Conservation (phyloP, 2,113 vertebrate species). For the Tursiops truncatus region DNA sequence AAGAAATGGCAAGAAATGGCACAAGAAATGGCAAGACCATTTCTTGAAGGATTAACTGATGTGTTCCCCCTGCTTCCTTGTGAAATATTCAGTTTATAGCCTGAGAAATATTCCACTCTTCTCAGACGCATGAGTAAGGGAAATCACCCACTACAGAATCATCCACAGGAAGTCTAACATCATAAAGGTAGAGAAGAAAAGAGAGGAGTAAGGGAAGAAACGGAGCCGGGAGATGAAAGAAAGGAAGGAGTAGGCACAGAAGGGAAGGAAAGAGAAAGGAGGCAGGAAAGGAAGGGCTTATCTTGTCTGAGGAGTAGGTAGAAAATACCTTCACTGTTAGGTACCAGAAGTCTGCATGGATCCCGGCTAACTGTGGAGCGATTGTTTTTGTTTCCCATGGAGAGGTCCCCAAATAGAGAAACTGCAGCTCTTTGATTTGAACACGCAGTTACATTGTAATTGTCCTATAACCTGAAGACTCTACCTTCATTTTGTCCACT, state of each 20-base stretch:
- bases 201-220: neutral
- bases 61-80: neutral
- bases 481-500: neutral
- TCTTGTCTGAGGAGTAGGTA: neutral
- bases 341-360: fast-evolving
- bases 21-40: neutral
- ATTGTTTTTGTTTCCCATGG: neutral
- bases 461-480: neutral
- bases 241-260: neutral
- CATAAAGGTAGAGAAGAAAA: neutral
- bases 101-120: neutral
- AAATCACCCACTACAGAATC: neutral
- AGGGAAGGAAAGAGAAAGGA: neutral
- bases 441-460: neutral
- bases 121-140: neutral
- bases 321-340: neutral
- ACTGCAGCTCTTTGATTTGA: neutral
- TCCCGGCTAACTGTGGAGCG: neutral
- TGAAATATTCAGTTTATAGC: neutral
- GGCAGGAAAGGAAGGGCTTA: neutral
- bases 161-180: neutral
- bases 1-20: neutral
- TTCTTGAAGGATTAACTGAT: neutral
- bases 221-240: neutral
- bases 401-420: neutral